Base-by-base conservation (phyloP, 1,140 invertebrate species). In the Meloidogyne floridensis region DNA sequence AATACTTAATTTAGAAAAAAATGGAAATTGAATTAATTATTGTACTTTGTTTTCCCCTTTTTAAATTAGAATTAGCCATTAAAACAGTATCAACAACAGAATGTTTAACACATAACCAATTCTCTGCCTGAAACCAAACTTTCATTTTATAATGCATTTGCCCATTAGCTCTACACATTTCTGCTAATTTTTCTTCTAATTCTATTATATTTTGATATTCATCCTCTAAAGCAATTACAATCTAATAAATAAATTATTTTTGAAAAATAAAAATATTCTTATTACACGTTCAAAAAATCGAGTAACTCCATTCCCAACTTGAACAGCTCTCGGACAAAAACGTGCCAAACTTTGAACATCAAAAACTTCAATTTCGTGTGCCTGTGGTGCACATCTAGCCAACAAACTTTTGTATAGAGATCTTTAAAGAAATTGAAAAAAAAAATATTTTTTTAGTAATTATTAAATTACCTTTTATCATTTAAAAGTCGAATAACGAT, bases 41-140 rank as follows among this genome's bases (percentile, higher is more conserved):
- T 13, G 20, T 6, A 65, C 59, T 15, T 65, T 65, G 15, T 65
- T 65, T 65, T 65, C 59, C 59, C 6, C 5, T 65, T 65, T 65
- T 65, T 65, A 65, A 65, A 65, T 77, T 77, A 72, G 77, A 72
- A 47, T 79, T 54, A 51, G 77, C 77, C 65, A 42, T 69, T 13
- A 79, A 13, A 32, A 79, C 43, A 11, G 77, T 79, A 51, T 79
- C 77, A 18, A 79, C 77, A 51, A 80, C 72, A 18, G 80, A 80
- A 56, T 79, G 80, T 43, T 80, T 80, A 8, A 80, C 72, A 69
- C 80, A 80, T 43, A 80, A 77, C 80, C 80, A 80, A 69, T 80
- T 80, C n/a, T 80, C 80, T 59, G 80, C 80, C n/a, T 80, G 80
- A 53, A 80, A 80, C 80, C 80, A 80, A 51, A 80, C 80, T 56